Conservation (phyloP, 2,113 vertebrate species). For the Ictalurus furcatus region DNA sequence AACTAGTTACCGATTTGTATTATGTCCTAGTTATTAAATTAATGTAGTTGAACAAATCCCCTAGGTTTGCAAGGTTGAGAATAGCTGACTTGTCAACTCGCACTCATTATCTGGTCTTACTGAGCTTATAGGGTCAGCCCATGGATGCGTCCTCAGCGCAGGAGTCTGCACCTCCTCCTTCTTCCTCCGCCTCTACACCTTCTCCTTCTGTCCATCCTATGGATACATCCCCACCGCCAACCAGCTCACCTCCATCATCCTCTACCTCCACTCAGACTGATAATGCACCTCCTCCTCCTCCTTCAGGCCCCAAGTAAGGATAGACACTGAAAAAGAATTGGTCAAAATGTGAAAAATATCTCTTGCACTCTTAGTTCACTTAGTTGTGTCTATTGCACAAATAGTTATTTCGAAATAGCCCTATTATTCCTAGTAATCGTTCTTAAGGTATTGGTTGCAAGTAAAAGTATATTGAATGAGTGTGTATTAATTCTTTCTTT, state of each 20-base stretch:
- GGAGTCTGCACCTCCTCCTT: slow-evolving; percentile 63
- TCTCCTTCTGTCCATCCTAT: slow-evolving; percentile 75
- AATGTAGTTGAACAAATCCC: neutral
- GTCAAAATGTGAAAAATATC: neutral
- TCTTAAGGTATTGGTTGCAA: neutral
- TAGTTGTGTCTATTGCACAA: neutral
- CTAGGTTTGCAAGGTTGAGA: neutral
- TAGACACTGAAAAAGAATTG: neutral
- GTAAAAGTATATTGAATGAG: neutral
- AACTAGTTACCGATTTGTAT: neutral
- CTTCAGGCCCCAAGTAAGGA: slow-evolving; percentile 71
- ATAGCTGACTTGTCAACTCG: neutral
- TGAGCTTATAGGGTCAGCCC: slow-evolving; percentile 60
- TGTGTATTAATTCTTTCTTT: neutral
- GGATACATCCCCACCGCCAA: slow-evolving; percentile 74
- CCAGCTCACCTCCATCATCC: slow-evolving; percentile 66
- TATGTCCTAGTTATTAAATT: neutral
- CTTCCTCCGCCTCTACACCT: slow-evolving; percentile 70
- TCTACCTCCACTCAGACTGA: slow-evolving; percentile 67
- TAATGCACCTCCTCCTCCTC: slow-evolving; percentile 61
- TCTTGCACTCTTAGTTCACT: neutral
- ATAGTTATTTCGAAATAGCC: neutral
- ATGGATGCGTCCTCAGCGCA: slow-evolving; percentile 62
- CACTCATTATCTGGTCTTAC: neutral
- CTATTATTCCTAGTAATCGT: neutral